Evolutionary conservation across 2,888 invertebrate genomes (phyloP), one percentile per base, ranked within the genome.

Genomic region (Allygus modestus): DNA sequence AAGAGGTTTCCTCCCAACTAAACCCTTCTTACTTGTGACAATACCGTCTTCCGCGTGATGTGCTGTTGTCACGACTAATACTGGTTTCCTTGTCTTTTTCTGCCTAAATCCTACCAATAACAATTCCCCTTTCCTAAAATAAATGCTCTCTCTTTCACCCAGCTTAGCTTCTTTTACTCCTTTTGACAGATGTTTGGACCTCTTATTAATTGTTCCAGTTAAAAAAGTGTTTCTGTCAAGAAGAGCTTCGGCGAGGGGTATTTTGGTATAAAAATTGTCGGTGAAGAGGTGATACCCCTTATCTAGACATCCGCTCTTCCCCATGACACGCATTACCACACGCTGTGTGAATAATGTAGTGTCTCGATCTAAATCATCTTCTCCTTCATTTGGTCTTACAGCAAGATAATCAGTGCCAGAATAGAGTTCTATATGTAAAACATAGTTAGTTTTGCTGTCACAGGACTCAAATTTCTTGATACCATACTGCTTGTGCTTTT

Each of bases 221-320:
- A 46, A 0, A n/a, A 26, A 82, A 11, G 69, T 82, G 12, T 51
- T 31, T 46, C 43, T 82, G 9, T 23, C 71, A n/a, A 82, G 37
- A 0, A 82, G 33, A 0, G 17, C 23, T 26, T 71, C 20, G 4
- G 46, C 71, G 4, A 82, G 23, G 0, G 69, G 82, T 7, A 82
- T 33, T 26, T 82, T 71, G 28, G 82, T 69, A 20, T 82, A 82
- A 17, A 43, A 82, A 20, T 82, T 43, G 23, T 82, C 69, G 0
- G 69, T 82, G 31, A 46, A 69, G 1, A 82, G 15, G 23, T 71
- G 69, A 20, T 82, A 26, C 1, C 23, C 43, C 31, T 82, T 46
- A 37, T 46, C 28, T 20, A 82, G 28, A 5, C 28, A 23, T 20
- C 51, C 33, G 28, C 23, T 33, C 37, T 82, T 20, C 46, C n/a